These are phyloP conservation scores for Andrena bicolor DNA, from an alignment of 2,888 invertebrate genomes.

Conservation along the genomic window DNA sequence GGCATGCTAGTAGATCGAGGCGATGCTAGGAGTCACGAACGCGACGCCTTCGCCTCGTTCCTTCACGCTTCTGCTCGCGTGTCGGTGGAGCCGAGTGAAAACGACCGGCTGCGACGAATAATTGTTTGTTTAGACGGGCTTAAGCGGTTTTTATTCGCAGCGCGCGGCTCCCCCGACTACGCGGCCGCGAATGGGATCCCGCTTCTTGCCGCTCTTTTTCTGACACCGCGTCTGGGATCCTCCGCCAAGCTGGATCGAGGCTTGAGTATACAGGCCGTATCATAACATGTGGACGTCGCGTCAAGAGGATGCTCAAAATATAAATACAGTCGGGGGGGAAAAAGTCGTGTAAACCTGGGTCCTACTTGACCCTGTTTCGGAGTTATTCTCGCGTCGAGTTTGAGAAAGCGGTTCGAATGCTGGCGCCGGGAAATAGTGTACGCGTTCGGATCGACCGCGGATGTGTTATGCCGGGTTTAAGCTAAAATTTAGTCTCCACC, in stretches of 20 bases:
- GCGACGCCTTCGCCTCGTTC: not conserved
- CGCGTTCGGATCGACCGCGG: too few relatives aligned
- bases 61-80: not conserved
- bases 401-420: too few relatives aligned
- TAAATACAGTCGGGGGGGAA: not conserved
- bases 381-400: too few relatives aligned
- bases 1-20: not conserved
- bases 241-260: not conserved
- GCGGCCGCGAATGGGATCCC: not conserved
- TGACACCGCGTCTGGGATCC: not conserved
- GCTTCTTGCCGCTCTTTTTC: slow-evolving; percentile 32
- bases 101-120: slow-evolving; percentile 42
- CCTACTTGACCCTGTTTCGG: too few relatives aligned
- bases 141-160: slow-evolving; percentile 30
- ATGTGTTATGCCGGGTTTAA: too few relatives aligned
- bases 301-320: not conserved
- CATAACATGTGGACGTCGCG: slow-evolving; percentile 1
- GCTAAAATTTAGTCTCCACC: too few relatives aligned
- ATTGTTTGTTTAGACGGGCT: slow-evolving; percentile 39
- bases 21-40: slow-evolving; percentile 2
- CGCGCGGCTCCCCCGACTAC: not conserved
- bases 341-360: too few relatives aligned
- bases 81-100: slow-evolving; percentile 7
- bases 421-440: too few relatives aligned
- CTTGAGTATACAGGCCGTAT: slow-evolving; percentile 6